These are phyloP conservation scores for Mizuhopecten yessoensis DNA, from an alignment of 1,140 invertebrate species.

Conservation along the genomic window DNA sequence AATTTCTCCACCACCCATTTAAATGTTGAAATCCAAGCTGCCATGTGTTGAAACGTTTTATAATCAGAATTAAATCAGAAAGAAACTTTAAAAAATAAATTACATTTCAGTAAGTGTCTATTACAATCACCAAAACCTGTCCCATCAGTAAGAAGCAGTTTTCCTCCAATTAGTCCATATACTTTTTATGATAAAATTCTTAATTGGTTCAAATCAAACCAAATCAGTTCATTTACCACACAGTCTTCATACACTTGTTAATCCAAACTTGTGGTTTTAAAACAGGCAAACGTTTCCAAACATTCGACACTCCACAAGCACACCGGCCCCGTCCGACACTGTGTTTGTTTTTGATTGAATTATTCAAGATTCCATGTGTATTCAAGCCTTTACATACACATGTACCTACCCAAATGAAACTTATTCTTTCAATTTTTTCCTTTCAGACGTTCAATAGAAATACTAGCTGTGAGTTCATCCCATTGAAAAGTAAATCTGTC, in stretches of 20 bases:
- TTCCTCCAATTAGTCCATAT: neutral
- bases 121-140: neutral
- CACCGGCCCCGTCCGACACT: neutral
- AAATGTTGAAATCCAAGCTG: neutral
- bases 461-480: neutral
- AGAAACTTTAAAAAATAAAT: neutral
- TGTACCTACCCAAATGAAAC: constrained; percentile 27
- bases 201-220: neutral
- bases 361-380: neutral
- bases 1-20: neutral
- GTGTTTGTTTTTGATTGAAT: constrained; percentile 35
- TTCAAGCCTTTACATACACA: constrained; percentile 19
- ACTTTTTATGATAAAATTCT: neutral
- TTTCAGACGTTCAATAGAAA: neutral
- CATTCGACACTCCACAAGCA: neutral
- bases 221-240: neutral
- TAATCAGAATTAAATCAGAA: neutral
- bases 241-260: neutral
- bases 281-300: neutral
- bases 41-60: neutral
- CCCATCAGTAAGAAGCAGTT: neutral
- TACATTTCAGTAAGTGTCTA: neutral
- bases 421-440: constrained; percentile 35
- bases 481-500: neutral
- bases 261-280: neutral